phyloP scores from a whole-genome alignment of 1,140 invertebrate genomes.

The Gryon sp. region DNA sequence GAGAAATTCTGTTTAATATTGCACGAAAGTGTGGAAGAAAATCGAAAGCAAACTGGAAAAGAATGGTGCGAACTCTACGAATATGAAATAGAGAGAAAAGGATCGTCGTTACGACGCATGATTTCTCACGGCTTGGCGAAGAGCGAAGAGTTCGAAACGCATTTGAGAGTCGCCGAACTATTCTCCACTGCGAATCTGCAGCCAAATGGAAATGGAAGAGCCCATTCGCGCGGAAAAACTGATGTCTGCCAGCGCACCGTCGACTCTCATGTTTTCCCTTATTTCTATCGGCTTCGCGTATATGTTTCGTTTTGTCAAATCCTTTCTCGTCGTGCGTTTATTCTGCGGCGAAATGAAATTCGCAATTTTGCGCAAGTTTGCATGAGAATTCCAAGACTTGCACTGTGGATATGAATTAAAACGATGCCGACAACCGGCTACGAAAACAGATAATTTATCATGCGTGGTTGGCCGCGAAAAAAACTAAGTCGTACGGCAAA shows the following conservation, averaged over 20 bases:
- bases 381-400: slow-evolving; percentile 26
- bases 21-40: slow-evolving; percentile 45
- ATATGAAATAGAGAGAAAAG: slow-evolving; percentile 53
- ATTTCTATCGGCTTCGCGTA: slow-evolving; percentile 5
- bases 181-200: slow-evolving; percentile 42
- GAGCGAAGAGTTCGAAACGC: slow-evolving; percentile 20
- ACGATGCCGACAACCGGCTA: slow-evolving; percentile 10
- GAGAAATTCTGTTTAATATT: slow-evolving; percentile 54
- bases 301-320: slow-evolving; percentile 42
- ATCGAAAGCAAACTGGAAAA: slow-evolving; percentile 55
- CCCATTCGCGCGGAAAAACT: slow-evolving; percentile 54
- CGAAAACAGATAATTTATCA: slow-evolving; percentile 60
- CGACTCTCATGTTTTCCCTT: slow-evolving; percentile 3
- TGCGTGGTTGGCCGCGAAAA: slow-evolving; percentile 45
- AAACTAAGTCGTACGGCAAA: slow-evolving; percentile 42
- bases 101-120: slow-evolving; percentile 54
- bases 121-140: slow-evolving; percentile 49
- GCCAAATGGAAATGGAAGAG: slow-evolving; percentile 39
- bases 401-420: slow-evolving; percentile 50
- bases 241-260: slow-evolving; percentile 41
- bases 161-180: slow-evolving; percentile 35
- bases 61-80: slow-evolving; percentile 22
- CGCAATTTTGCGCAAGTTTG: slow-evolving; percentile 45
- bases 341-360: slow-evolving; percentile 30
- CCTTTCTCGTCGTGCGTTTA: slow-evolving; percentile 34